These are phyloP conservation scores for Chloroceryle amazona DNA, from an alignment of 2,797 vertebrate genomes.

Conservation along the genomic window DNA sequence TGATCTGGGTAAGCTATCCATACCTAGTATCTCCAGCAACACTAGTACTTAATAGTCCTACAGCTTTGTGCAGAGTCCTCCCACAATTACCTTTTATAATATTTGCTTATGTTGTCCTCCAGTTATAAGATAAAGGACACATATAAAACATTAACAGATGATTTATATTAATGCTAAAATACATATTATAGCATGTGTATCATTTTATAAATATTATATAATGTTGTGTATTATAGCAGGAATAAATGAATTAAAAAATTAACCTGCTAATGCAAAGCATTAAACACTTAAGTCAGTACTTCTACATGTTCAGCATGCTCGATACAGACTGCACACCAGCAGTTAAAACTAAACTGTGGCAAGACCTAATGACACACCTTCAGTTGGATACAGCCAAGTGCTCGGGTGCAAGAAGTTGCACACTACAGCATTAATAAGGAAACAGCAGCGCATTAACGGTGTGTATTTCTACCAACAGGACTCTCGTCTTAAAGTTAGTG, in stretches of 20 bases:
- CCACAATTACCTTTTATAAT: neutral
- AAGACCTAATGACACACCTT: neutral
- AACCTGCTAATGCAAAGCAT: neutral
- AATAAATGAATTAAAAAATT: neutral
- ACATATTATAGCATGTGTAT: accelerated
- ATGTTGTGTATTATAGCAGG: neutral
- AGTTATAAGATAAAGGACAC: neutral
- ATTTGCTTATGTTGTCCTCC: neutral
- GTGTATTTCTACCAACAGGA: accelerated
- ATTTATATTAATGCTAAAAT: neutral
- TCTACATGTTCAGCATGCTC: accelerated
- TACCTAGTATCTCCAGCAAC: neutral
- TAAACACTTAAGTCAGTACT: neutral
- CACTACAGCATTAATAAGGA: neutral
- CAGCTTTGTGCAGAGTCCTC: neutral
- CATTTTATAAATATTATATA: neutral
- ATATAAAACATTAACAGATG: neutral
- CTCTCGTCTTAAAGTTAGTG: neutral
- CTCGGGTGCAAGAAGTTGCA: neutral
- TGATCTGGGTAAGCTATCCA: neutral
- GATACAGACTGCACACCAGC: neutral
- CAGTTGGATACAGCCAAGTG: neutral
- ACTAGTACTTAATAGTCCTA: neutral
- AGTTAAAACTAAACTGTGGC: neutral
- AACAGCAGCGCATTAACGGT: accelerated